Evolutionary conservation across 1,140 invertebrate genomes (phyloP).

Genomic region (Tenebrio molitor): DNA sequence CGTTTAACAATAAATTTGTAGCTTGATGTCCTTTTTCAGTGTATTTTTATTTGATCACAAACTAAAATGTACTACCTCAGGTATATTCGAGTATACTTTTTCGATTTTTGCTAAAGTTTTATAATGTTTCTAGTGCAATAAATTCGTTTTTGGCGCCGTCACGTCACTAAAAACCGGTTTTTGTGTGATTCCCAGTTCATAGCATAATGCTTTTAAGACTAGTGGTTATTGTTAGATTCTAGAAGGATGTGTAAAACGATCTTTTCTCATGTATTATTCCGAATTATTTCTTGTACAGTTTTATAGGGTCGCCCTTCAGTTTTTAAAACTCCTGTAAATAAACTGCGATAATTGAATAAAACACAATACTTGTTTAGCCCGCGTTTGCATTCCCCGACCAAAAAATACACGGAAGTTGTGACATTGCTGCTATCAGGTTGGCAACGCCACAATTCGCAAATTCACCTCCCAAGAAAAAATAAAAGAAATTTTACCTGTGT

Average conservation of each 20-base stretch:
- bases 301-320: slow-evolving; percentile 19
- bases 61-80: slow-evolving; percentile 54
- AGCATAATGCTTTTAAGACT: slow-evolving; percentile 34
- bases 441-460: no score
- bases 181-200: slow-evolving; percentile 37
- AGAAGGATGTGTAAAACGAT: slow-evolving; percentile 21
- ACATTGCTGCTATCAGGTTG: no score
- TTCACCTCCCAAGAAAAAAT: no score
- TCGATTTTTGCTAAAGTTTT: slow-evolving; percentile 52
- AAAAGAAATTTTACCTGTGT: no score
- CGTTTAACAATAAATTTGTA: slow-evolving; percentile 47
- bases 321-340: slow-evolving; percentile 27
- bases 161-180: slow-evolving; percentile 27
- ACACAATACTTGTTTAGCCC: slow-evolving; percentile 26
- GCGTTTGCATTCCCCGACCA: no score
- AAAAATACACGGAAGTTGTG: no score
- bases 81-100: slow-evolving; percentile 55
- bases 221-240: slow-evolving; percentile 46
- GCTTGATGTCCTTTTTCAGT: slow-evolving; percentile 43
- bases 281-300: slow-evolving; percentile 36
- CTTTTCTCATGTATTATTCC: slow-evolving; percentile 25
- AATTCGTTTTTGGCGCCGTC: slow-evolving; percentile 31
- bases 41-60: slow-evolving; percentile 26
- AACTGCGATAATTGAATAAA: slow-evolving; percentile 36
- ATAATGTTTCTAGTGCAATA: slow-evolving; percentile 56